These are phyloP conservation scores for Ophion ventricosus DNA, from an alignment of 2,888 invertebrate species.

Conservation along the genomic window DNA sequence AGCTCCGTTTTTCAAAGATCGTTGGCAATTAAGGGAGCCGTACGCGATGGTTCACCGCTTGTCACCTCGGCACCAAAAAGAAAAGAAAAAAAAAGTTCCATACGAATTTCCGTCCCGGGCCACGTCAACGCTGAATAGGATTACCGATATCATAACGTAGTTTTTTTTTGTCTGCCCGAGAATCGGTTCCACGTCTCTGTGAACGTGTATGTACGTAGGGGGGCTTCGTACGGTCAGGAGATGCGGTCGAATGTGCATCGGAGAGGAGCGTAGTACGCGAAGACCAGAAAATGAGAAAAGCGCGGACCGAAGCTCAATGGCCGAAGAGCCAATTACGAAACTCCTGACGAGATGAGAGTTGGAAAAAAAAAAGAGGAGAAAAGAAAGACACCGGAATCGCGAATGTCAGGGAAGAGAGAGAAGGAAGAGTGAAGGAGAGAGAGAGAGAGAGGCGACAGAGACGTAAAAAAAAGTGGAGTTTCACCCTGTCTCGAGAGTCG, in stretches of 20 bases:
- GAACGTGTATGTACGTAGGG: neutral
- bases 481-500: conserved; percentile 13
- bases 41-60: neutral
- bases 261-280: conserved; percentile 6
- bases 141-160: no score
- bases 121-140: neutral
- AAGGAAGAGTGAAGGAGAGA: conserved; percentile 8
- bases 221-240: neutral
- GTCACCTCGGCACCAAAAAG: neutral
- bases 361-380: conserved; percentile 36
- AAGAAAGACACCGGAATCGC: conserved; percentile 10
- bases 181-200: neutral
- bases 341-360: conserved; percentile 64
- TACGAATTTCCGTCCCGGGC: neutral
- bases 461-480: conserved; percentile 14
- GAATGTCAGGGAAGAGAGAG: conserved; percentile 9
- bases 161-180: neutral
- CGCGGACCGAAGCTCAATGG: conserved; percentile 45
- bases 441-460: neutral
- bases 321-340: conserved; percentile 76
- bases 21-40: conserved; percentile 8
- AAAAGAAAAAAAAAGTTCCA: conserved; percentile 1
- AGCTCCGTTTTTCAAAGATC: conserved; percentile 7
- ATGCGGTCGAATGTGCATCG: conserved; percentile 39
- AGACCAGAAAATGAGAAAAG: conserved; percentile 53